These are phyloP conservation scores for Calycopis cecrops DNA, from an alignment of 1,140 invertebrate genomes.

Conservation along the genomic window DNA sequence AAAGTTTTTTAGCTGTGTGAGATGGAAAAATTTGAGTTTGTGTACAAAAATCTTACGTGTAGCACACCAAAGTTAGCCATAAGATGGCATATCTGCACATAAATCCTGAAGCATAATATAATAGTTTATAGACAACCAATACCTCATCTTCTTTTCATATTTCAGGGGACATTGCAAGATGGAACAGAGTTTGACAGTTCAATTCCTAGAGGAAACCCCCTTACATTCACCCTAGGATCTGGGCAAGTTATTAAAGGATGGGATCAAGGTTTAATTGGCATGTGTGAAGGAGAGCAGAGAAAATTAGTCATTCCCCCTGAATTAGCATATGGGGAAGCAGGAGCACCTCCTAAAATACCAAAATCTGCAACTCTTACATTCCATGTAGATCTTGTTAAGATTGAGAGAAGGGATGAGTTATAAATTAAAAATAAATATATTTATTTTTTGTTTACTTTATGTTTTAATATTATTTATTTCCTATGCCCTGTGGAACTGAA, in stretches of 20 bases:
- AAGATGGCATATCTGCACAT: too few relatives aligned
- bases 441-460: neutral
- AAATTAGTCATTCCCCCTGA: conserved; percentile 91
- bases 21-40: too few relatives aligned
- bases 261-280: conserved; percentile 90
- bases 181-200: conserved; percentile 92
- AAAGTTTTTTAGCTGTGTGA: too few relatives aligned
- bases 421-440: conserved; percentile 35
- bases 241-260: conserved; percentile 91
- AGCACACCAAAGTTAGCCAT: too few relatives aligned
- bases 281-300: conserved; percentile 91
- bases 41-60: too few relatives aligned
- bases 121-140: too few relatives aligned
- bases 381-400: conserved; percentile 89
- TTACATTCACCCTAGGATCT: conserved; percentile 85
- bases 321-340: conserved; percentile 85
- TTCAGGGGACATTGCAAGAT: conserved; percentile 87
- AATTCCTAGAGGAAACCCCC: conserved; percentile 80
- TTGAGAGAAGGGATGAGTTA: conserved; percentile 77
- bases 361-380: conserved; percentile 87
- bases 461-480: too few relatives aligned
- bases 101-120: too few relatives aligned
- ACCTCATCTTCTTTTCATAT: conserved; percentile 28
- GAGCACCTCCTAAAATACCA: conserved; percentile 88
- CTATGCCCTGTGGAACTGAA: too few relatives aligned